Conservation (phyloP, 2,113 vertebrate genomes). For the Physeter macrocephalus region DNA sequence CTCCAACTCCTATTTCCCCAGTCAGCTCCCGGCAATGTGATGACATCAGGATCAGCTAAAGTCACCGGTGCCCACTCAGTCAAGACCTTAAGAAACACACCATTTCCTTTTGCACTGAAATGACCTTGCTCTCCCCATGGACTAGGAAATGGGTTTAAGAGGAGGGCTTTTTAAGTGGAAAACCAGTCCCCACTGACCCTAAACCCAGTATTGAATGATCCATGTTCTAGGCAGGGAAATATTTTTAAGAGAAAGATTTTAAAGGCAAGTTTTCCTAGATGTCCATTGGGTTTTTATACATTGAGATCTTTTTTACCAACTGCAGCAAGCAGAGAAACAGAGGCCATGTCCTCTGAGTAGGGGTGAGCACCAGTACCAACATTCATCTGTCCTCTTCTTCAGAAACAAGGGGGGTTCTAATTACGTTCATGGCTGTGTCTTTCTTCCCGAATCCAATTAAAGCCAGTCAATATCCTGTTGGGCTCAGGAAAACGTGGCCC, state of each 20-base stretch:
- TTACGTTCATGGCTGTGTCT: not conserved
- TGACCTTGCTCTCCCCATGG: constrained; percentile 2
- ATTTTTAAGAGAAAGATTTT: constrained; percentile 36
- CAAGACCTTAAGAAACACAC: not conserved
- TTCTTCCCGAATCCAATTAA: not conserved
- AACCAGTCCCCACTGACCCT: constrained; percentile 37
- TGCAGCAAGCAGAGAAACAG: not conserved
- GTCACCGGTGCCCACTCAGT: not conserved
- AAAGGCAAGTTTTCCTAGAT: constrained; percentile 23
- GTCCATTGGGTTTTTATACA: not conserved
- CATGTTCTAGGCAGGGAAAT: constrained; percentile 19
- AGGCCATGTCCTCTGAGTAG: not conserved
- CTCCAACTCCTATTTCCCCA: not conserved
- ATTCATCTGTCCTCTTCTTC: not conserved
- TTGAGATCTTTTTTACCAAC: not conserved
- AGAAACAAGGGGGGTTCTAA: not conserved
- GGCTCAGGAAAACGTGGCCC: not conserved
- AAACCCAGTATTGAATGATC: constrained; percentile 19
- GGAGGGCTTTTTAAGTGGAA: constrained; percentile 40
- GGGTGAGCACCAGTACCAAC: no score
- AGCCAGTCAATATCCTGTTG: not conserved
- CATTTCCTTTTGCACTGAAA: constrained; percentile 51
- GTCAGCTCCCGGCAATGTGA: not conserved
- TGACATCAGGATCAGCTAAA: not conserved
- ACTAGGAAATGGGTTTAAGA: constrained; percentile 15